Evolutionary conservation across 2,797 vertebrate genomes (phyloP).

Genomic region (Brachyalestes nurse): DNA sequence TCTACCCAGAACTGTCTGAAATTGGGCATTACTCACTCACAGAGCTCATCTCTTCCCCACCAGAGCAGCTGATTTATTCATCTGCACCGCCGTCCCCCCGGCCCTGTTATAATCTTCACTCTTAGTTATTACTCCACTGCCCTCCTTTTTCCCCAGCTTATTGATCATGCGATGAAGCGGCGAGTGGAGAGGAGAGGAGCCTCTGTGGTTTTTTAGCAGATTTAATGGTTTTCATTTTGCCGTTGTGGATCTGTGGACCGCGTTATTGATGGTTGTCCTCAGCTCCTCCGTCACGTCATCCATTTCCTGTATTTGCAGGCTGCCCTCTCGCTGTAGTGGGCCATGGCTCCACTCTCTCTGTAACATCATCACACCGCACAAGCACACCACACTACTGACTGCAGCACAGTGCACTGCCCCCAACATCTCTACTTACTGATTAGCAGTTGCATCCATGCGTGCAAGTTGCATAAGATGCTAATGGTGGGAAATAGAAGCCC

Average conservation of each 20-base stretch:
- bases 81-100: slow-evolving; percentile 37
- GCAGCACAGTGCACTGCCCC: not conserved
- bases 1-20: slow-evolving; percentile 11
- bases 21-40: slow-evolving; percentile 19
- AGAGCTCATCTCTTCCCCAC: slow-evolving; percentile 6
- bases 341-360: slow-evolving; percentile 5
- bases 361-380: slow-evolving; percentile 2
- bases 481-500: not conserved
- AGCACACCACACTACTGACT: not conserved
- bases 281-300: slow-evolving; percentile 48
- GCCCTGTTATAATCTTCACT: slow-evolving; percentile 52
- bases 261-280: slow-evolving; percentile 53
- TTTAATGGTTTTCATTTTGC: slow-evolving; percentile 60
- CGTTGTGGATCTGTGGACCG: slow-evolving; percentile 32
- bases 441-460: not conserved
- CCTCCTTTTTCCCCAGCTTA: slow-evolving; percentile 28
- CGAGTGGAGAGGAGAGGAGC: slow-evolving; percentile 37
- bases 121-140: slow-evolving; percentile 51
- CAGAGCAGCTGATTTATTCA: slow-evolving; percentile 27
- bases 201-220: slow-evolving; percentile 39
- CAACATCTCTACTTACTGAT: not conserved
- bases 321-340: slow-evolving; percentile 36
- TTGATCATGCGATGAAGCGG: slow-evolving; percentile 55
- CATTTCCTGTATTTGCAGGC: slow-evolving; percentile 53
- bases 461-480: not conserved